phyloP scores from a whole-genome alignment of 2,888 invertebrate genomes.

The Caenorhabditis imperialis region DNA sequence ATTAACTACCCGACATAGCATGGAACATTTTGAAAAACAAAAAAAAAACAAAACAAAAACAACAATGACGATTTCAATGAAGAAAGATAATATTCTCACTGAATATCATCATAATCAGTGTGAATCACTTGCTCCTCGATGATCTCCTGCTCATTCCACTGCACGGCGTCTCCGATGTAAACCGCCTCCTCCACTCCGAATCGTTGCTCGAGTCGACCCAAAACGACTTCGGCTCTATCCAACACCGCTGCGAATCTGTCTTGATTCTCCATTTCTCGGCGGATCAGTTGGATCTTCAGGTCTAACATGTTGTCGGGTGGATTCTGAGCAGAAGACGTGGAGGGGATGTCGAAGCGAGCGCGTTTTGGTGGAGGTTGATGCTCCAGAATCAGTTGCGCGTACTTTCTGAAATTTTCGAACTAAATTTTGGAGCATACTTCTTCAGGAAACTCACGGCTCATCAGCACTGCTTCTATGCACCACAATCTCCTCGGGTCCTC shows the following conservation, averaged over 20 bases:
- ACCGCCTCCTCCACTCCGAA: conserved; percentile 20
- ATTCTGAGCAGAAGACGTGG: no score
- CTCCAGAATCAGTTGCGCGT: no score
- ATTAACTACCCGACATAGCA: no score
- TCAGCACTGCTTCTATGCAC: no score
- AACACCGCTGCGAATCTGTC: conserved; percentile 52
- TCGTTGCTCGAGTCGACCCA: conserved; percentile 50
- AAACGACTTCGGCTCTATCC: conserved; percentile 54
- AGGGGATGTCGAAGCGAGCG: conserved; percentile 8
- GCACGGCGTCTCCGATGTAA: conserved; percentile 8
- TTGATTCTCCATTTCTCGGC: conserved; percentile 47
- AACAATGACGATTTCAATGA: background rate
- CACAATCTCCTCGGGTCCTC: no score
- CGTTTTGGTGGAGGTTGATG: conserved; percentile 11
- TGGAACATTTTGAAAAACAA: no score
- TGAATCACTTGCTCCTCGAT: conserved; percentile 35
- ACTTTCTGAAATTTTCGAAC: no score
- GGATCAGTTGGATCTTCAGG: conserved; percentile 30
- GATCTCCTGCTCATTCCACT: conserved; percentile 30
- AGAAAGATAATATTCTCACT: background rate
- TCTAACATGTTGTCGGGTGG: conserved; percentile 7
- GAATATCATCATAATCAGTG: conserved; percentile 9
- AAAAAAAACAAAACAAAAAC: no score
- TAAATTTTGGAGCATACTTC: no score
- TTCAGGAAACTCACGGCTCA: no score